Base-by-base conservation (phyloP, 2,888 invertebrate genomes). In the Ichneumoninae sp. region DNA sequence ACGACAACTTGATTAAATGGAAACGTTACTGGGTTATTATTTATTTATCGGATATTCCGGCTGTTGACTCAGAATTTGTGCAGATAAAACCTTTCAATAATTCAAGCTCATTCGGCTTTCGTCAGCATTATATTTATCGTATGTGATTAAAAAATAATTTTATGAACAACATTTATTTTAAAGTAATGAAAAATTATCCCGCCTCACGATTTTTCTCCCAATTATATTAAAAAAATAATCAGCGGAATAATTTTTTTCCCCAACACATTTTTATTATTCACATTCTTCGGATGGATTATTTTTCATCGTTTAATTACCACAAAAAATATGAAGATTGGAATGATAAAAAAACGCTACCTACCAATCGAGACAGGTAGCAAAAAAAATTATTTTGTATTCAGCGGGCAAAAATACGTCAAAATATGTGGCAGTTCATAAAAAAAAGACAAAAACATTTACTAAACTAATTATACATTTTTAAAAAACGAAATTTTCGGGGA, bases 21-120 rank as follows among this genome's bases (percentile, higher is more conserved):
- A 62, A 62, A 62, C 62, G 30, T 33, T 30, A 33, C 16, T 62
- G 62, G n/a, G 30, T 1, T 30, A 33, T 62, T 30, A 62, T 30
- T 62, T 62, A 62, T 30, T 62, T n/a, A 33, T 62, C 16, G 62
- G 30, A 62, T 62, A 62, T 62, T 33, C 44, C 16, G 62, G 16
- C 26, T 0, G 30, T 33, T 30, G 33, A 62, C 10, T 33, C 33
- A 6, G 62, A 30, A 33, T 62, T 62, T n/a, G n/a, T 13, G 6
- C 33, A 33, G 6, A n/a, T 4, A 33, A 62, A 57, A 57, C 26
- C 26, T 8, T 57, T 6, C 4, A 16, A 16, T 33, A 2, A 62
- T 62, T 30, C 33, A 13, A 13, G 2, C 5, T 62, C 33, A 30
- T 33, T 62, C 30, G 6, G 6, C 13, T 22, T 26, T 26, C 26